Evolutionary conservation across 1,140 invertebrate genomes (phyloP).

Genomic region (Chironomus tepperi): DNA sequence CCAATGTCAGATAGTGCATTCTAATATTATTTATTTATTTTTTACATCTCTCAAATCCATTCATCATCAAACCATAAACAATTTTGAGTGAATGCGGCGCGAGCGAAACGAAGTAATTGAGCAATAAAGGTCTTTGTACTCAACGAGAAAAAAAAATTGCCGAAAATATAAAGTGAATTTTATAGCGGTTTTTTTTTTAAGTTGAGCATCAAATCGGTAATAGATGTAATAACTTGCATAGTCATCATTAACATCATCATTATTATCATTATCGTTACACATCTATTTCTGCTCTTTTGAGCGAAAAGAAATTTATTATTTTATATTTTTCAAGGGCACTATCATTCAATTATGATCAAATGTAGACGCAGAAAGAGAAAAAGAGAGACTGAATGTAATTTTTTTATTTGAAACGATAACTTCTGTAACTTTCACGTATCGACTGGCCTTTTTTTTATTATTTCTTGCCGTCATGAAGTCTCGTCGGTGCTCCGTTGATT

Average conservation of each 20-base stretch:
- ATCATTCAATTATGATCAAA: too few relatives aligned
- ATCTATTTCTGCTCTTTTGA: neutral
- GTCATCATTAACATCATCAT: neutral
- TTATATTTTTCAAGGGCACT: too few relatives aligned
- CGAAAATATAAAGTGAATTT: neutral
- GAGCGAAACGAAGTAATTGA: conserved; percentile 5
- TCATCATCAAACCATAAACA: too few relatives aligned
- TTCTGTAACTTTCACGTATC: too few relatives aligned
- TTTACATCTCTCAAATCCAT: too few relatives aligned
- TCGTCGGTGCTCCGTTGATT: too few relatives aligned
- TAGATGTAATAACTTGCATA: neutral
- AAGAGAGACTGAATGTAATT: too few relatives aligned
- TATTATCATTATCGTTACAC: neutral
- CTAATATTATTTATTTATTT: neutral
- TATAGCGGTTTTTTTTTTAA: conserved; percentile 12
- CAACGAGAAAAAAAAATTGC: conserved; percentile 32
- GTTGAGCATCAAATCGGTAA: neutral
- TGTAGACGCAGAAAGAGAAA: too few relatives aligned
- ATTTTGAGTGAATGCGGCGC: neutral
- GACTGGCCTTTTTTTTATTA: too few relatives aligned
- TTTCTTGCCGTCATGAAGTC: too few relatives aligned
- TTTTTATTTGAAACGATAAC: too few relatives aligned
- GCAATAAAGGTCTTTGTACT: conserved; percentile 34
- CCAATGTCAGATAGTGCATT: neutral
- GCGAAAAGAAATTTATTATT: neutral